These are phyloP conservation scores for Borostomias antarcticus DNA, from an alignment of 2,797 vertebrate species.

Conservation along the genomic window DNA sequence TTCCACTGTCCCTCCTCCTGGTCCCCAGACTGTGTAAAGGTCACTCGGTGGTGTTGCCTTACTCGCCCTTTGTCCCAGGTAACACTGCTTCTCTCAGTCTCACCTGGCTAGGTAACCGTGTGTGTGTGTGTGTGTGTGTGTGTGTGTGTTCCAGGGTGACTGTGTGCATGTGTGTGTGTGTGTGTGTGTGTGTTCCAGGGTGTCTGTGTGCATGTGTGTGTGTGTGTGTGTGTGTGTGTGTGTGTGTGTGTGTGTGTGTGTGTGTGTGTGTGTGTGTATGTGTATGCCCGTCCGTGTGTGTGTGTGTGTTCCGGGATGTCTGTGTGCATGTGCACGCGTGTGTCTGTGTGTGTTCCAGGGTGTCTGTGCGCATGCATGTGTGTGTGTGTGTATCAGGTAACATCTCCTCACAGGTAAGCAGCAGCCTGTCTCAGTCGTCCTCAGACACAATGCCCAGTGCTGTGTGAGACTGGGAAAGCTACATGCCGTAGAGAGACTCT, in stretches of 20 bases:
- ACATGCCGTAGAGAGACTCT: not conserved
- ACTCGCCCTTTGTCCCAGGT: slow-evolving; percentile 49
- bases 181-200: slow-evolving; percentile 28
- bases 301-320: too few species aligned
- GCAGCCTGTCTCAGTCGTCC: slow-evolving; percentile 2
- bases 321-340: slow-evolving; percentile 18
- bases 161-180: slow-evolving; percentile 14
- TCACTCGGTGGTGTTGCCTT: slow-evolving; percentile 46
- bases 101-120: slow-evolving; percentile 49
- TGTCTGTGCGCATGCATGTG: not conserved
- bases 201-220: slow-evolving; percentile 1
- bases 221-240: slow-evolving; percentile 30
- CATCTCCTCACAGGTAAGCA: slow-evolving; percentile 31
- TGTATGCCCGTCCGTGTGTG: too few species aligned
- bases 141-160: not conserved
- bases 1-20: slow-evolving; percentile 2
- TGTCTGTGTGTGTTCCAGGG: slow-evolving; percentile 21
- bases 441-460: slow-evolving; percentile 43
- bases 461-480: slow-evolving; percentile 47
- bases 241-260: slow-evolving; percentile 24
- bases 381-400: slow-evolving; percentile 34
- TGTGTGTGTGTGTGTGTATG: slow-evolving; percentile 12
- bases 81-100: slow-evolving; percentile 55
- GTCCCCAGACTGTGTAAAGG: slow-evolving; percentile 23
- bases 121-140: slow-evolving; percentile 9